These are phyloP conservation scores for Spatula versicolor DNA, from an alignment of 2,797 vertebrate species.

Conservation along the genomic window DNA sequence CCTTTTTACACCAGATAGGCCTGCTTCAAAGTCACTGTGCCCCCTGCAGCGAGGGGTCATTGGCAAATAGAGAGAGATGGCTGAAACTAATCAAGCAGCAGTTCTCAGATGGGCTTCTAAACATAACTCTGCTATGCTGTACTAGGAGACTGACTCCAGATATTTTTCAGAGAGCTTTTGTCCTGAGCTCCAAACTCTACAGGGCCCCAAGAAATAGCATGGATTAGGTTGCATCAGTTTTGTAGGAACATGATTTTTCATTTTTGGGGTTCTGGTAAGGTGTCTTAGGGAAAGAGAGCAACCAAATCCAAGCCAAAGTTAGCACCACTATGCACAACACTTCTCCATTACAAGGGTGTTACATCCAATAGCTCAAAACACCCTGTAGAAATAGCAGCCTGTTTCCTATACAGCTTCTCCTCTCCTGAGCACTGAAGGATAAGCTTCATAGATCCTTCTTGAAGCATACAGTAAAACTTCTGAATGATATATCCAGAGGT, in stretches of 20 bases:
- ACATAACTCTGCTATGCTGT: background rate
- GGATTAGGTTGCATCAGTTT: background rate
- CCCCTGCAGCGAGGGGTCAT: background rate
- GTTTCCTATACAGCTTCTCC: background rate
- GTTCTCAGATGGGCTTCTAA: background rate
- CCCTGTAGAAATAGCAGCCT: background rate
- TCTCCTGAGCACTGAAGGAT: background rate
- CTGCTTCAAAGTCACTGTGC: background rate
- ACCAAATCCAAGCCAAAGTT: background rate
- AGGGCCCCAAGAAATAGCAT: background rate
- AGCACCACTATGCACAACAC: background rate
- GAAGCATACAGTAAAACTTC: background rate
- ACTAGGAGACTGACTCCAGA: background rate
- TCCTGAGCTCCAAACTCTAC: background rate
- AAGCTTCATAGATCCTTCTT: background rate
- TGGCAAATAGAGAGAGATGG: background rate
- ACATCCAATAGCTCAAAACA: fast-evolving
- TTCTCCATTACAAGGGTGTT: background rate
- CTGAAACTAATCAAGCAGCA: background rate
- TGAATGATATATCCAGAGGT: background rate
- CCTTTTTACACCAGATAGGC: background rate
- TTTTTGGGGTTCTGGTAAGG: too few relatives aligned
- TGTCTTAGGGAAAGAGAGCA: too few relatives aligned
- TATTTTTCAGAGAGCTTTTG: background rate
- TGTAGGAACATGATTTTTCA: background rate